Conservation (phyloP, 1,140 invertebrate genomes). For the Zaprionus camerounensis region DNA sequence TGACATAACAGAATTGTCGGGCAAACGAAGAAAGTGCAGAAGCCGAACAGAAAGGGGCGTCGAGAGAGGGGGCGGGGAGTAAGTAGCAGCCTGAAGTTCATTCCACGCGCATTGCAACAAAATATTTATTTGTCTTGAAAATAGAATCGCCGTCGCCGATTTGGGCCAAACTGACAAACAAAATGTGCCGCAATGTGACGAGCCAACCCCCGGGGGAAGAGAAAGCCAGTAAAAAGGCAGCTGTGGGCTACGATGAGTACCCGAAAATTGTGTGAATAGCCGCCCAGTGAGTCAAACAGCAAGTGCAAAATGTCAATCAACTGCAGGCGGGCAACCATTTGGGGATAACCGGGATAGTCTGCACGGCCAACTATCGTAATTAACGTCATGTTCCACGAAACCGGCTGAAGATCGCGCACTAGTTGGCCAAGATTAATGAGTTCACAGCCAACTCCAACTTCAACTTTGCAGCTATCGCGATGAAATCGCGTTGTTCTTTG, state of each 20-base stretch:
- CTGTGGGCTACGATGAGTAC: neutral
- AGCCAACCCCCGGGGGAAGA: neutral
- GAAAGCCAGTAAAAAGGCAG: neutral
- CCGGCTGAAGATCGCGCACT: constrained; percentile 36
- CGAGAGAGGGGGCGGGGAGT: neutral
- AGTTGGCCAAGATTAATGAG: constrained; percentile 56
- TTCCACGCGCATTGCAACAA: constrained; percentile 34
- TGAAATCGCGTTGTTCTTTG: constrained; percentile 46
- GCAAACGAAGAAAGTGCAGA: neutral
- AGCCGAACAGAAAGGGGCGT: no score
- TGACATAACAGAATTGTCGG: constrained; percentile 62
- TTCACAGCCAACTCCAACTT: constrained; percentile 8
- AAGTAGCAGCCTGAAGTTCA: neutral
- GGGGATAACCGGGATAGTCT: neutral
- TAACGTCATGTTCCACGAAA: constrained; percentile 20
- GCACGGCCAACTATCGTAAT: constrained; percentile 6
- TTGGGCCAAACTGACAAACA: constrained; percentile 29
- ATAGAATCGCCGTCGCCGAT: constrained; percentile 26
- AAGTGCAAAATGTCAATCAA: constrained; percentile 12
- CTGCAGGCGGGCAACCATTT: neutral
- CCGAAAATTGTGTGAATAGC: neutral
- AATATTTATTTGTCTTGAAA: constrained; percentile 57
- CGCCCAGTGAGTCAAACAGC: neutral
- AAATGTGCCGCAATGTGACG: constrained; percentile 17
- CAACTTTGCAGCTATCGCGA: constrained; percentile 47